Evolutionary conservation across 2,113 vertebrate species (phyloP).

Genomic region (Poecilia latipinna): DNA sequence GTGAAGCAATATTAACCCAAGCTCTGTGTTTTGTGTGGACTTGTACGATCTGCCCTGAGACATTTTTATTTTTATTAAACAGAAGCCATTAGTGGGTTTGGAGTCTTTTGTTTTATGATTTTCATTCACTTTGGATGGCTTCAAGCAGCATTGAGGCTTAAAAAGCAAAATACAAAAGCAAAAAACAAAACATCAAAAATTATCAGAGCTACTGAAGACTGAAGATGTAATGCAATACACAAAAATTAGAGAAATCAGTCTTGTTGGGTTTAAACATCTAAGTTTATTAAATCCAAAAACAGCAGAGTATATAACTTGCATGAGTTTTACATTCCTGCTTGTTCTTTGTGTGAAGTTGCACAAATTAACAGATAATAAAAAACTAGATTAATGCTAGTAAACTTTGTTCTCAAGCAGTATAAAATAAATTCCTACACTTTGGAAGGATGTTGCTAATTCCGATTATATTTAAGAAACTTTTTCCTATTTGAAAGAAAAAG

Average conservation of each 20-base stretch:
- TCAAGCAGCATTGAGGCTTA: conserved; percentile 17
- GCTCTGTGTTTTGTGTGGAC: conserved; percentile 43
- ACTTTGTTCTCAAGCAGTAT: neutral
- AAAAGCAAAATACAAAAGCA: neutral
- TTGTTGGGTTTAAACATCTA: too few species aligned
- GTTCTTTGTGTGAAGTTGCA: too few species aligned
- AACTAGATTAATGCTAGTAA: neutral
- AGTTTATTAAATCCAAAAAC: too few species aligned
- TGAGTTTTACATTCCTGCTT: too few species aligned
- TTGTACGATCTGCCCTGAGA: conserved; percentile 43
- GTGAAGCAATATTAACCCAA: conserved; percentile 50
- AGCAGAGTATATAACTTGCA: too few species aligned
- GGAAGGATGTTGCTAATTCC: neutral
- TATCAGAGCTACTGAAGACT: too few species aligned
- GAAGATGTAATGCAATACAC: too few species aligned
- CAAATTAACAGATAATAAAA: neutral
- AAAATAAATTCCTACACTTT: neutral
- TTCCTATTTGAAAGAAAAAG: neutral
- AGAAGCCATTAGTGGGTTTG: conserved; percentile 28
- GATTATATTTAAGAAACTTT: neutral
- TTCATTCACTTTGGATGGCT: conserved; percentile 5
- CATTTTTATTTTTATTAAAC: conserved; percentile 52
- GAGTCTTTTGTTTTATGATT: conserved; percentile 28
- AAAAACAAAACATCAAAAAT: neutral
- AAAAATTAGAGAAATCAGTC: too few species aligned